Percentiles rank a stretch among this genome's conserved stretches.
phyloP scores from a whole-genome alignment of 92 coral and sea anemone species.

The Paramuricea clavata region DNA sequence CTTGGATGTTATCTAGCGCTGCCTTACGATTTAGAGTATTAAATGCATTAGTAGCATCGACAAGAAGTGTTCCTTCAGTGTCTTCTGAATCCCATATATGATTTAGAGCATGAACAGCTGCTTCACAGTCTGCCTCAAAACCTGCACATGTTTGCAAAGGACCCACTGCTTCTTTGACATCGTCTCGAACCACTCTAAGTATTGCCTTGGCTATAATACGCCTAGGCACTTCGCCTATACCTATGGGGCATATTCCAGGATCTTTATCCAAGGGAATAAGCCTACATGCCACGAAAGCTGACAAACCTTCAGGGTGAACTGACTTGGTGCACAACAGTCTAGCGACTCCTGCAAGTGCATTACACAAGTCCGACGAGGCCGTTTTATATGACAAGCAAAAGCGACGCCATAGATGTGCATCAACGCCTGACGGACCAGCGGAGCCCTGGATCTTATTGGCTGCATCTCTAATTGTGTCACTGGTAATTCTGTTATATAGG shows the following conservation, averaged over 20 bases:
- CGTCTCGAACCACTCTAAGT: not conserved
- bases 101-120: constrained; percentile 6
- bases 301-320: not conserved
- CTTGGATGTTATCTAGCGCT: not conserved
- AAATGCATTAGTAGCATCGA: constrained; percentile 19
- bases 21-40: not conserved
- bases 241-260: not conserved
- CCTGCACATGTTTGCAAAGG: constrained; percentile 24
- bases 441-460: too few species aligned
- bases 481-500: too few species aligned
- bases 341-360: not conserved
- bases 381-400: too few species aligned
- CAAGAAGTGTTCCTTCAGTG: not conserved
- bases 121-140: not conserved
- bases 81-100: not conserved
- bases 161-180: not conserved
- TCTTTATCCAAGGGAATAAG: not conserved
- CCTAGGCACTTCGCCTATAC: not conserved
- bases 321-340: not conserved
- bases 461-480: too few species aligned
- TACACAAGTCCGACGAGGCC: too few species aligned
- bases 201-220: not conserved
- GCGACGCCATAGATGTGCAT: too few species aligned
- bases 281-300: not conserved
- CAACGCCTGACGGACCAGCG: too few species aligned